Evolutionary conservation across 2,113 vertebrate genomes (phyloP).

Genomic region (Catagonus wagneri): DNA sequence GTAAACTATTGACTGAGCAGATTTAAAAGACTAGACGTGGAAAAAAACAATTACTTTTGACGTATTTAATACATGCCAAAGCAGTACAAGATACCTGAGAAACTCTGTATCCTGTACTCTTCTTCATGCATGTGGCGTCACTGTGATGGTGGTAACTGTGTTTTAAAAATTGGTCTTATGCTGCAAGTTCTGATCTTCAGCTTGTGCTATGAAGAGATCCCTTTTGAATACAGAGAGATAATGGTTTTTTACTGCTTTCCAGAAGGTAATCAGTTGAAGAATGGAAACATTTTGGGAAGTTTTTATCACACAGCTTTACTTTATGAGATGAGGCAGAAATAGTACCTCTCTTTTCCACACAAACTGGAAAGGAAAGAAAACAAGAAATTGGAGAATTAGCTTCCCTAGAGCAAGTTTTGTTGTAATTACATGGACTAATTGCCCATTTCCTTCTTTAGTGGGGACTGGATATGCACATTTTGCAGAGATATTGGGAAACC

Average conservation of each 20-base stretch:
- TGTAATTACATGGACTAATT: conserved; percentile 70
- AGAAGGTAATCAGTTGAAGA: conserved; percentile 14
- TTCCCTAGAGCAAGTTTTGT: conserved; percentile 36
- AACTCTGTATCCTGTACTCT: background rate
- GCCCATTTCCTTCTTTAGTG: conserved; percentile 87
- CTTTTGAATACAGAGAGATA: background rate
- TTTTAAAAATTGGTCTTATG: background rate
- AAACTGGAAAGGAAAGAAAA: conserved; percentile 41
- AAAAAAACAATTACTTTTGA: background rate
- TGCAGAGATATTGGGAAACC: conserved; percentile 95
- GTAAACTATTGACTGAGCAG: background rate
- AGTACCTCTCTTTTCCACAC: background rate
- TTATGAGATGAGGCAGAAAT: conserved; percentile 38
- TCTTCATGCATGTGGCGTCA: background rate
- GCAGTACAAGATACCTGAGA: background rate
- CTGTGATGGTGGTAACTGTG: background rate
- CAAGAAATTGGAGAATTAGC: background rate
- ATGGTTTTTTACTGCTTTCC: conserved; percentile 5
- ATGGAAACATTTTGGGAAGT: background rate
- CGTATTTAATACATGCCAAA: background rate
- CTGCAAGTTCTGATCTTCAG: background rate
- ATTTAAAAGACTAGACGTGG: conserved; percentile 16
- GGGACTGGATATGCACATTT: conserved; percentile 99
- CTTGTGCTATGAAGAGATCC: background rate
- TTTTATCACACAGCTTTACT: background rate